Evolutionary conservation across 2,888 invertebrate genomes (phyloP), one percentile per base, ranked within the genome.

Genomic region (Cetonia aurata): DNA sequence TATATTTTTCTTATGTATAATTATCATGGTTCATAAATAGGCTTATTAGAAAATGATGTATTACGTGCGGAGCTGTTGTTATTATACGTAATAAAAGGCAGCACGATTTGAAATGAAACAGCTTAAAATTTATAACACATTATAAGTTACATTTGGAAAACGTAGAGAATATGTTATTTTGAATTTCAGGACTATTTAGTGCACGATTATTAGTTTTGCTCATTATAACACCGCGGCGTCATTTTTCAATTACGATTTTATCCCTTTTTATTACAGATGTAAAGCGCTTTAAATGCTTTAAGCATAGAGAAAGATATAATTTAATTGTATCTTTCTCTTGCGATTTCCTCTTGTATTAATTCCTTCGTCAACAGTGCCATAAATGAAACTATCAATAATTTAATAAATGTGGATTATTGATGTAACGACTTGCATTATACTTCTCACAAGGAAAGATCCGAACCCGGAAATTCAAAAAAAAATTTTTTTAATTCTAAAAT

Each of bases 51-150:
- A 42, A 15, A 41, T 57, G 19, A 42, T 65, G 37, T 37, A 65
- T 65, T 65, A 37, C 17, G 50, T 52, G 62, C 17, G 12, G 62
- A 65, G n/a, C 33, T 62, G 41, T 65, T 65, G 46, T 52, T 50
- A 25, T 3, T 50, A 4, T 25, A 4, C 25, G 33, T 62, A 62
- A 62, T 62, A 50, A 62, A 62, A 62, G 48, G 13, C 62, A 65
- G 62, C 62, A 50, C 50, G 62, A 65, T 50, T 50, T 65, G 50
- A 65, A 65, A 65, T 65, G 48, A 62, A 62, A 62, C 33, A 15
- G 37, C 37, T 48, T 48, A 33, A 48, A 62, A 48, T 62, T 62
- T 62, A 65, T 65, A 65, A 50, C 9, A 48, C 33, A 65, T 50
- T 3, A 4, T 65, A 50, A 65, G 50, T 65, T 65, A 65, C 48